phyloP scores from a whole-genome alignment of 2,797 vertebrate species.

The Micrastur ruficollis region DNA sequence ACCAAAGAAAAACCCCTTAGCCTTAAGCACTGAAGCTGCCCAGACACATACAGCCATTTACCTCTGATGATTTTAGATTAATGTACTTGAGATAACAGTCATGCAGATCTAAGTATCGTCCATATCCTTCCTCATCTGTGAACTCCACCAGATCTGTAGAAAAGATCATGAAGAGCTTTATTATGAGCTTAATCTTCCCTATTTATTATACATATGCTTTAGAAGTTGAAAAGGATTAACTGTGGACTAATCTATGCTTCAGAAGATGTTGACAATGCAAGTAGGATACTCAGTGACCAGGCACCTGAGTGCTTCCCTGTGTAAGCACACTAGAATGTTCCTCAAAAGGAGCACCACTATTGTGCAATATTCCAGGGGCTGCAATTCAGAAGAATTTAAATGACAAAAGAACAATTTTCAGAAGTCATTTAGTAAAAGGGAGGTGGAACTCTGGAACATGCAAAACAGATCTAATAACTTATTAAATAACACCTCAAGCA shows the following conservation, averaged over 20 bases:
- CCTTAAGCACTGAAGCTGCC: background rate
- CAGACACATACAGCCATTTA: slow-evolving; percentile 4
- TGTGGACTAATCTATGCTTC: background rate
- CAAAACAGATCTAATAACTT: background rate
- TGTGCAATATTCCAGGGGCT: background rate
- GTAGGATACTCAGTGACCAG: background rate
- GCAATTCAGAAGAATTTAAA: background rate
- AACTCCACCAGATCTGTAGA: slow-evolving; percentile 92
- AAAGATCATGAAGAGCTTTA: background rate
- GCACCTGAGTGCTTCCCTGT: background rate
- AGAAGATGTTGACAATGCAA: background rate
- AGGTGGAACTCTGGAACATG: background rate
- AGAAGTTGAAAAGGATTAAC: background rate
- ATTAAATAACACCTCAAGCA: background rate
- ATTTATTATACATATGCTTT: accelerated
- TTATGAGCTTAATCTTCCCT: background rate
- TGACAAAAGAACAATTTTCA: background rate
- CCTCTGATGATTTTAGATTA: slow-evolving; percentile 95
- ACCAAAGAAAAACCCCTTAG: background rate
- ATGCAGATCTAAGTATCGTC: slow-evolving; percentile 94
- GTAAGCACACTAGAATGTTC: background rate
- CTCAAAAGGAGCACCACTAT: background rate
- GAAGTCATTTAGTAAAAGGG: background rate
- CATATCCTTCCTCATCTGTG: slow-evolving; percentile 96
- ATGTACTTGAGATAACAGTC: slow-evolving; percentile 97